These are phyloP conservation scores for Drosophila buzzatii DNA, from an alignment of 2,888 invertebrate genomes.

Conservation along the genomic window DNA sequence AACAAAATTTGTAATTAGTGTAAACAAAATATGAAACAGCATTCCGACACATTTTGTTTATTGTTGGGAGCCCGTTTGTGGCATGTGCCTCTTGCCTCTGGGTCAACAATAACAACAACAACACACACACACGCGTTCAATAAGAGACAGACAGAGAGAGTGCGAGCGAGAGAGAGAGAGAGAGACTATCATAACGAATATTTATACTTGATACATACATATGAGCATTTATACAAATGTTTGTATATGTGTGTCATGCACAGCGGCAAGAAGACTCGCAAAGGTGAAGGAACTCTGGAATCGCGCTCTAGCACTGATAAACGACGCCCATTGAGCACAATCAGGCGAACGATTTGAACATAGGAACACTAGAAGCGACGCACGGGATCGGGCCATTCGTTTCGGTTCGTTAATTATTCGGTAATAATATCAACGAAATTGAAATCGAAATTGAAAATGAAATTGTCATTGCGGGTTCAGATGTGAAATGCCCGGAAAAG, in stretches of 20 bases:
- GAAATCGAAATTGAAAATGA: slow-evolving; percentile 27
- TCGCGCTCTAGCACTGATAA: slow-evolving; percentile 65
- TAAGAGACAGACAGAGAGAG: background rate
- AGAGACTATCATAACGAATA: slow-evolving; percentile 56
- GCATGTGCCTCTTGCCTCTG: slow-evolving; percentile 62
- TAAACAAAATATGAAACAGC: slow-evolving; percentile 48
- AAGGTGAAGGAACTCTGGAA: slow-evolving; percentile 73
- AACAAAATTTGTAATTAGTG: slow-evolving; percentile 34
- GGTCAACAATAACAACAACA: slow-evolving; percentile 36
- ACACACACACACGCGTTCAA: background rate
- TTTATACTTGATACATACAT: slow-evolving; percentile 35
- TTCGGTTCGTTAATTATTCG: slow-evolving; percentile 58
- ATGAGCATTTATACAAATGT: slow-evolving; percentile 10
- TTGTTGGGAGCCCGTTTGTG: slow-evolving; percentile 64
- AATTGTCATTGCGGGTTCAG: slow-evolving; percentile 36
- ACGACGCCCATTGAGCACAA: slow-evolving; percentile 40
- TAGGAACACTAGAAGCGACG: slow-evolving; percentile 20
- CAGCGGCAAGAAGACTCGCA: slow-evolving; percentile 23
- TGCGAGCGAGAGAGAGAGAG: slow-evolving; percentile 12
- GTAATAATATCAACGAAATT: slow-evolving; percentile 37
- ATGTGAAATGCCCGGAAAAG: background rate
- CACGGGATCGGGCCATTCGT: slow-evolving; percentile 37
- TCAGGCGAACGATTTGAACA: slow-evolving; percentile 43
- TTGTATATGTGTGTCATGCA: slow-evolving; percentile 57
- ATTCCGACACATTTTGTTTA: slow-evolving; percentile 60